These are phyloP conservation scores for Athripsodes cinereus DNA, from an alignment of 2,888 invertebrate species.

Conservation along the genomic window DNA sequence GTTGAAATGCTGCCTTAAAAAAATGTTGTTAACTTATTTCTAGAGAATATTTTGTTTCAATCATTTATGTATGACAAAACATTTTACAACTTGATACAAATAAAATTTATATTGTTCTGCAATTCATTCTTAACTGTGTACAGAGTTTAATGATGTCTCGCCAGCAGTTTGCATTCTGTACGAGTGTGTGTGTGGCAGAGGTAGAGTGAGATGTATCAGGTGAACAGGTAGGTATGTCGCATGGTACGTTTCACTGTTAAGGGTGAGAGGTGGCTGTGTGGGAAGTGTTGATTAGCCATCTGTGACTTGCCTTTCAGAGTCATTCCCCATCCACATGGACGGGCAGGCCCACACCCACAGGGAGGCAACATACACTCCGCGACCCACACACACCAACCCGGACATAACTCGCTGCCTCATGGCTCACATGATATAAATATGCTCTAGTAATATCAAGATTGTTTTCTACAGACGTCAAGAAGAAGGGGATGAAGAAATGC, in stretches of 20 bases:
- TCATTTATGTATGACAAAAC: not conserved
- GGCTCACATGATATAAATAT: slow-evolving; percentile 54
- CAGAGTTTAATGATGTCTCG: no score
- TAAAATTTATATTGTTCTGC: no score
- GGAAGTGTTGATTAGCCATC: not conserved
- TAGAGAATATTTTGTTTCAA: not conserved
- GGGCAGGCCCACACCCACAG: slow-evolving; percentile 39
- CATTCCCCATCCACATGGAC: slow-evolving; percentile 34
- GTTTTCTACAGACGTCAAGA: slow-evolving; percentile 48
- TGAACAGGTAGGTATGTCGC: no score
- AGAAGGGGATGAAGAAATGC: slow-evolving; percentile 35
- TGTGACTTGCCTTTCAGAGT: slow-evolving; percentile 50
- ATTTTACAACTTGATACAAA: not conserved
- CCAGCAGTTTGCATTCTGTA: no score
- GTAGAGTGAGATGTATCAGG: no score
- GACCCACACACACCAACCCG: slow-evolving; percentile 53
- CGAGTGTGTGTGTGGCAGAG: no score
- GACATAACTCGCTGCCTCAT: slow-evolving; percentile 59
- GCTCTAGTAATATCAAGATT: slow-evolving; percentile 4
- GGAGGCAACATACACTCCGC: slow-evolving; percentile 35
- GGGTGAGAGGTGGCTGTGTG: not conserved
- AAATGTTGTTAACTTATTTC: no score
- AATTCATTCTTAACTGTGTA: no score
- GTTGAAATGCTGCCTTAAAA: no score
- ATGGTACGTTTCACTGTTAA: no score